A percentile compares a stretch with the other conserved stretches of the same genome.
Conservation (phyloP, 2,888 invertebrate species). For the Agrotis exclamationis region DNA sequence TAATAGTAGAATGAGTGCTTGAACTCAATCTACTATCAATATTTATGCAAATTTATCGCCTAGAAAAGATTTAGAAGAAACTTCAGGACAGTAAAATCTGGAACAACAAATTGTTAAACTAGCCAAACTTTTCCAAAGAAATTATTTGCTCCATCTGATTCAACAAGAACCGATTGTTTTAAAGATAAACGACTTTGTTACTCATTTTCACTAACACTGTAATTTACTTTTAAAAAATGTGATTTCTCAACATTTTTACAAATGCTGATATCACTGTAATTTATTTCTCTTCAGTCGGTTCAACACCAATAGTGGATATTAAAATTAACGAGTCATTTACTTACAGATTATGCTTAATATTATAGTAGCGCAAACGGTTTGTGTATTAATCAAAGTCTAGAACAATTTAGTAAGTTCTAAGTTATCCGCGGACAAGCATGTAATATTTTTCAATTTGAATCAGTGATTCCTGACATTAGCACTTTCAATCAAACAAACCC, state of each 20-base stretch:
- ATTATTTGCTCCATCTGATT: conserved; percentile 19
- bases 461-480: no score
- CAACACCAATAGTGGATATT: no score
- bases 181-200: conserved; percentile 16
- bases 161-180: conserved; percentile 27
- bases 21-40: conserved; percentile 3
- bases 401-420: no score
- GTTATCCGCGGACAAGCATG: no score
- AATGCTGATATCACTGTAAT: no score
- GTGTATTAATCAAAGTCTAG: background rate
- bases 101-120: conserved; percentile 10
- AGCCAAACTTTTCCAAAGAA: conserved; percentile 38
- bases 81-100: conserved; percentile 6
- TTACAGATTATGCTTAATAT: background rate
- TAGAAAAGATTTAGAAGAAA: background rate
- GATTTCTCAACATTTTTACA: no score
- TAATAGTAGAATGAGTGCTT: no score
- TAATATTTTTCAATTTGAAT: no score
- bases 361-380: background rate
- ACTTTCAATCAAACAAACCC: no score
- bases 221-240: no score
- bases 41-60: background rate
- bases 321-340: no score
- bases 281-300: no score
- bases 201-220: conserved; percentile 22